These are phyloP conservation scores for Atta texana DNA, from an alignment of 1,140 invertebrate species.

Conservation along the genomic window DNA sequence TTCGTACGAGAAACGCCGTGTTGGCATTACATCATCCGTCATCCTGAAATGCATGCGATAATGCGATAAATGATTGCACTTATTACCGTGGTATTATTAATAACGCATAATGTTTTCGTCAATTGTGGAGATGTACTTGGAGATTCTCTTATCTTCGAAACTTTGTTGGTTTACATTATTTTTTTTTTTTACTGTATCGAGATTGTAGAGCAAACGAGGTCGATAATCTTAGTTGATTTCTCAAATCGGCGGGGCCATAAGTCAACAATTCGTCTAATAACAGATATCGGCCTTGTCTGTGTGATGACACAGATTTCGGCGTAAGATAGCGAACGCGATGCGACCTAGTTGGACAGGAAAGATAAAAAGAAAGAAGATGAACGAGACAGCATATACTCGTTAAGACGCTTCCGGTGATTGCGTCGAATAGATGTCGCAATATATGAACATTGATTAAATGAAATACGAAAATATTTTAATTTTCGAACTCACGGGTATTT, in stretches of 20 bases:
- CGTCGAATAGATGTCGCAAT: background rate
- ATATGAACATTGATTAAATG: background rate
- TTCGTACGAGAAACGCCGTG: background rate
- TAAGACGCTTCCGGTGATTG: background rate
- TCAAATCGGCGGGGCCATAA: background rate
- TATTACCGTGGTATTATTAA: slow-evolving; percentile 10
- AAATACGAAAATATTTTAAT: background rate
- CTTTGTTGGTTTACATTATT: background rate
- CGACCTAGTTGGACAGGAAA: slow-evolving; percentile 39
- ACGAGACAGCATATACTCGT: background rate
- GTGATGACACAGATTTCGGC: slow-evolving; percentile 60
- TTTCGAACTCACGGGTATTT: no score
- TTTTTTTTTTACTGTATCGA: background rate
- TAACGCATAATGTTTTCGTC: background rate
- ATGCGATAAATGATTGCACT: background rate
- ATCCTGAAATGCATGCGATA: slow-evolving; percentile 4
- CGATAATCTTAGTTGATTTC: slow-evolving; percentile 11
- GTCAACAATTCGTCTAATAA: slow-evolving; percentile 40
- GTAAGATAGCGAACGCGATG: slow-evolving; percentile 45
- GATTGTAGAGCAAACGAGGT: background rate
- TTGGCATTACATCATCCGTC: background rate
- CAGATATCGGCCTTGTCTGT: slow-evolving; percentile 40
- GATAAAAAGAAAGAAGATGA: background rate
- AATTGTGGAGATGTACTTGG: background rate
- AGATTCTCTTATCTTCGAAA: background rate